Conservation (phyloP, 30 jellyfish, hydroid and myxozoan genomes). For the Rhopilema esculentum region DNA sequence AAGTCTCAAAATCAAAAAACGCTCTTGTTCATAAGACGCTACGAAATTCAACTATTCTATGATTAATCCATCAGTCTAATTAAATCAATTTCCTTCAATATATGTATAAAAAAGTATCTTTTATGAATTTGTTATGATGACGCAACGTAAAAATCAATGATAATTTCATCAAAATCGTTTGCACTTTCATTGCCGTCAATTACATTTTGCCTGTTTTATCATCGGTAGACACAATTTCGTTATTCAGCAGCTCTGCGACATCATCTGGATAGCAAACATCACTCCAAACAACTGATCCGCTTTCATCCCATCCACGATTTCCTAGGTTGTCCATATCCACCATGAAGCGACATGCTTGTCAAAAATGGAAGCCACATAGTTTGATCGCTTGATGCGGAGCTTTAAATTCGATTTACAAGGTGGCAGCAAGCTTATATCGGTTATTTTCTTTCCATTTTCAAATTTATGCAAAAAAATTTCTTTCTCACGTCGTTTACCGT, state of each 20-base stretch:
- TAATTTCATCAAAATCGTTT: no score
- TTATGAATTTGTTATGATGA: neutral
- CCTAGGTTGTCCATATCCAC: no score
- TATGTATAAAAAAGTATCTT: no score
- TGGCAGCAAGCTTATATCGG: constrained; percentile 35
- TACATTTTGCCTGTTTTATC: neutral
- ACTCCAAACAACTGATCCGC: constrained; percentile 14
- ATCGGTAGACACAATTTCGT: no score
- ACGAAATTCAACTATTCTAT: no score
- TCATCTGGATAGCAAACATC: constrained; percentile 6
- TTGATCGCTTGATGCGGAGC: constrained; percentile 13
- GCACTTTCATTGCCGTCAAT: no score
- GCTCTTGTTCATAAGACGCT: no score
- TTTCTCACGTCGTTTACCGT: constrained; percentile 23
- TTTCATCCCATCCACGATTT: constrained; percentile 22
- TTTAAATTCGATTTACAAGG: constrained; percentile 10
- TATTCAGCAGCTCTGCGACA: neutral
- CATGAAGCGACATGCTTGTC: neutral
- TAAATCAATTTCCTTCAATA: no score
- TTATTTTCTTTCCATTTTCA: constrained; percentile 38
- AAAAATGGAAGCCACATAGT: constrained; percentile 25
- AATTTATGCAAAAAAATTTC: constrained; percentile 22
- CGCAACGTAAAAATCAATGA: no score
- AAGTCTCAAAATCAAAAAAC: no score
- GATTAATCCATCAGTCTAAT: no score